A percentile compares a stretch with the other conserved stretches of the same genome.
These are phyloP conservation scores for Mastacembelus armatus DNA, from an alignment of 2,797 vertebrate genomes.

Conservation along the genomic window DNA sequence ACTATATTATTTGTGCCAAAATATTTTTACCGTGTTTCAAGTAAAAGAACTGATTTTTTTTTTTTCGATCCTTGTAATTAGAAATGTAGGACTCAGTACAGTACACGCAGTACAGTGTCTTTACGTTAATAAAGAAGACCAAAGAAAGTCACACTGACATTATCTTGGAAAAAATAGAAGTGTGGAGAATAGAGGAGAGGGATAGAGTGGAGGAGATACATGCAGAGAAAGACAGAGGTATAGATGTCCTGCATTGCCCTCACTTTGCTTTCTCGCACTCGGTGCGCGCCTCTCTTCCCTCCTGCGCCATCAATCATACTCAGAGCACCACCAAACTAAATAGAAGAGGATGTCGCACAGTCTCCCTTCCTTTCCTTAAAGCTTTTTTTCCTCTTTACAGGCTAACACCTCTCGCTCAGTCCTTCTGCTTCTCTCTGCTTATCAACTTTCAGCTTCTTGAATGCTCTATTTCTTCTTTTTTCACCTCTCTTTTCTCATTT, in stretches of 20 bases:
- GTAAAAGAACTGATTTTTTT: too few relatives aligned
- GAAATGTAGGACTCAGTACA: too few relatives aligned
- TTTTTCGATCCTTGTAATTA: too few relatives aligned
- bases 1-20: too few relatives aligned
- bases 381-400: constrained; percentile 45
- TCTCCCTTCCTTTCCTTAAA: constrained; percentile 51
- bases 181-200: constrained; percentile 9
- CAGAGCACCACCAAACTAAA: constrained; percentile 73
- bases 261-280: constrained; percentile 56
- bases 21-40: too few relatives aligned
- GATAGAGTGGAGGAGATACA: constrained; percentile 25
- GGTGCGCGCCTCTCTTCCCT: constrained; percentile 61
- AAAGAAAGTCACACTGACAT: constrained; percentile 8
- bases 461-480: constrained; percentile 35
- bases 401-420: constrained; percentile 51
- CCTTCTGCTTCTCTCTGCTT: constrained; percentile 43
- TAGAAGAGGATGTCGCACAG: constrained; percentile 78
- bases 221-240: constrained; percentile 35
- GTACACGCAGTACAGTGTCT: too few relatives aligned
- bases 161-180: constrained; percentile 14
- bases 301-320: constrained; percentile 80
- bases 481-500: constrained; percentile 6
- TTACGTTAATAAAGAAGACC: constrained; percentile 8
- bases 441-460: constrained; percentile 64
- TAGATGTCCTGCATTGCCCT: constrained; percentile 58